phyloP scores from a whole-genome alignment of 2,888 invertebrate species.

The Drosophila acutilabella region DNA sequence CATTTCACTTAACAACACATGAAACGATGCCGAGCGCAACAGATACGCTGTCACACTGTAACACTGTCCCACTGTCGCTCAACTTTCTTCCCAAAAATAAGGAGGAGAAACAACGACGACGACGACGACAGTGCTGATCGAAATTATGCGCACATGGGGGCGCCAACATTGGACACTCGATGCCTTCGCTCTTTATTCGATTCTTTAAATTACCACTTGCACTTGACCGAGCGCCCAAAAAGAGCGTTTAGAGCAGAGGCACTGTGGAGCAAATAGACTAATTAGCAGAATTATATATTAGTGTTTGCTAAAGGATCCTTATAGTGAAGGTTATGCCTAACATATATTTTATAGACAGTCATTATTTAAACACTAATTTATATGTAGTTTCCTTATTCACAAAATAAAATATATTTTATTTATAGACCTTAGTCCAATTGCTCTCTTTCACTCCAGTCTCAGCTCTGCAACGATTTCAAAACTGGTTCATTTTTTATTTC shows the following conservation, averaged over 20 bases:
- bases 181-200: constrained; percentile 57
- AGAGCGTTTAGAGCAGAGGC: constrained; percentile 29
- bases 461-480: too few species aligned
- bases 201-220: constrained; percentile 80
- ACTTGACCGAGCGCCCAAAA: constrained; percentile 66
- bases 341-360: too few species aligned
- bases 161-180: constrained; percentile 70
- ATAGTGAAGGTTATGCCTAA: too few species aligned
- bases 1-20: constrained; percentile 76
- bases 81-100: constrained; percentile 63
- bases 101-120: constrained; percentile 5
- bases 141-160: constrained; percentile 67
- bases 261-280: constrained; percentile 35
- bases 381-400: too few species aligned
- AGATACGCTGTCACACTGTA: constrained; percentile 6
- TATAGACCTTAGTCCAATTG: too few species aligned
- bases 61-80: constrained; percentile 43
- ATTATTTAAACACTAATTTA: too few species aligned
- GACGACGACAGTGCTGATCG: constrained; percentile 27
- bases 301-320: too few species aligned
- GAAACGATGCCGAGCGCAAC: constrained; percentile 63
- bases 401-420: too few species aligned
- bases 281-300: background rate
- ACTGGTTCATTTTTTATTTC: too few species aligned
- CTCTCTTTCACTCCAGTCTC: too few species aligned